A percentile compares a stretch with the other conserved stretches of the same genome.
Evolutionary conservation across 2,113 vertebrate species (phyloP).

Genomic region (Crotalus helleri): DNA sequence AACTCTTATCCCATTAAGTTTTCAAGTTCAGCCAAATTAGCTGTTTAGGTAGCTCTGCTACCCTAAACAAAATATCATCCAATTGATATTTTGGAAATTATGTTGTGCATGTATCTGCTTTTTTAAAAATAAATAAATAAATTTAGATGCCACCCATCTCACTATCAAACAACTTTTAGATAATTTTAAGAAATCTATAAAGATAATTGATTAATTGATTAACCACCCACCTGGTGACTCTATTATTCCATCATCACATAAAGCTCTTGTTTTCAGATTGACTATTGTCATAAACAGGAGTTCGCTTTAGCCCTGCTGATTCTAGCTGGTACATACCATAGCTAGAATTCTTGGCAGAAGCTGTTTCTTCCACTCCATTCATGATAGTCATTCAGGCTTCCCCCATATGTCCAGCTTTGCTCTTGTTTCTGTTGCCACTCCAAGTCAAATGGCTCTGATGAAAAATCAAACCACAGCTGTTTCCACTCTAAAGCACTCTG

Average conservation of each 20-base stretch:
- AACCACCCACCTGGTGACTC: not conserved
- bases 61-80: not conserved
- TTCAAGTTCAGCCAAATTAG: not conserved
- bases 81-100: not conserved
- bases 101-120: not conserved
- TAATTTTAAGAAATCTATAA: not conserved
- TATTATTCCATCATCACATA: not conserved
- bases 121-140: not conserved
- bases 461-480: conserved; percentile 53
- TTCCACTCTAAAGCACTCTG: conserved; percentile 8
- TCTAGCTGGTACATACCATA: not conserved
- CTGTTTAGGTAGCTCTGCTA: not conserved
- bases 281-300: not conserved
- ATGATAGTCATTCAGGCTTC: not conserved
- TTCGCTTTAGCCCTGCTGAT: not conserved
- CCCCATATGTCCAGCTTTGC: conserved; percentile 6
- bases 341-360: too few species aligned
- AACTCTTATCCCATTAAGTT: not conserved
- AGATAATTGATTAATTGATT: not conserved
- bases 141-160: not conserved
- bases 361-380: not conserved
- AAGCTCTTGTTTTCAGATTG: not conserved
- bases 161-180: not conserved
- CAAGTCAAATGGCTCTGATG: conserved; percentile 24
- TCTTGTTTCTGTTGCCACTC: conserved; percentile 17